Percentiles rank a stretch among this genome's conserved stretches.
phyloP scores from a whole-genome alignment of 2,888 invertebrate species.

The Drosophila suboccidentalis region DNA sequence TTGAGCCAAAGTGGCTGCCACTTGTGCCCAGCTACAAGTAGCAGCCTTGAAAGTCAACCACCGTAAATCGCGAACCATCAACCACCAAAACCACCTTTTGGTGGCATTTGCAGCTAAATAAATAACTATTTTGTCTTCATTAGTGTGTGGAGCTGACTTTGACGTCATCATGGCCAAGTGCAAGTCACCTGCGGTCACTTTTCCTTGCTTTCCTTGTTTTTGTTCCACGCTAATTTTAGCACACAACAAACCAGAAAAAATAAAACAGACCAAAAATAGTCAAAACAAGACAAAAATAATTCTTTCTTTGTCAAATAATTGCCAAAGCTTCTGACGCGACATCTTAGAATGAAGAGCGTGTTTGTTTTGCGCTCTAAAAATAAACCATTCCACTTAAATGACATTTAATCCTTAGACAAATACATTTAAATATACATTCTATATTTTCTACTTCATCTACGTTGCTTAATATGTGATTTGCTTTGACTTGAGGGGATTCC shows the following conservation, averaged over 20 bases:
- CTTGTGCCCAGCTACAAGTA: slow-evolving; percentile 25
- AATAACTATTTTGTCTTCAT: slow-evolving; percentile 70
- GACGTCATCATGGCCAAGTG: slow-evolving; percentile 67
- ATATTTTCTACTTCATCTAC: slow-evolving; percentile 20
- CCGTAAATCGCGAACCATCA: background rate
- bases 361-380: slow-evolving; percentile 46
- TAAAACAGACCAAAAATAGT: background rate
- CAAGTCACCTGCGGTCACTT: slow-evolving; percentile 43
- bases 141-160: slow-evolving; percentile 53
- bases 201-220: slow-evolving; percentile 27
- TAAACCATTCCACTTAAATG: slow-evolving; percentile 33
- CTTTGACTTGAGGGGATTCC: slow-evolving; percentile 39
- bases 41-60: slow-evolving; percentile 48
- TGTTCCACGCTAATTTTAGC: slow-evolving; percentile 60
- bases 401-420: slow-evolving; percentile 9
- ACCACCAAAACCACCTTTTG: slow-evolving; percentile 7
- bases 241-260: slow-evolving; percentile 38
- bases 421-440: background rate
- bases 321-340: slow-evolving; percentile 18
- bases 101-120: slow-evolving; percentile 41
- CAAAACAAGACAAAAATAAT: slow-evolving; percentile 44
- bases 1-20: slow-evolving; percentile 42
- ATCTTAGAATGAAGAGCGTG: slow-evolving; percentile 17
- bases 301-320: slow-evolving; percentile 46
- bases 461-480: slow-evolving; percentile 52